Evolutionary conservation across 2,797 vertebrate genomes (phyloP), one percentile per base, ranked within the genome.

Genomic region (Pristis pectinata): DNA sequence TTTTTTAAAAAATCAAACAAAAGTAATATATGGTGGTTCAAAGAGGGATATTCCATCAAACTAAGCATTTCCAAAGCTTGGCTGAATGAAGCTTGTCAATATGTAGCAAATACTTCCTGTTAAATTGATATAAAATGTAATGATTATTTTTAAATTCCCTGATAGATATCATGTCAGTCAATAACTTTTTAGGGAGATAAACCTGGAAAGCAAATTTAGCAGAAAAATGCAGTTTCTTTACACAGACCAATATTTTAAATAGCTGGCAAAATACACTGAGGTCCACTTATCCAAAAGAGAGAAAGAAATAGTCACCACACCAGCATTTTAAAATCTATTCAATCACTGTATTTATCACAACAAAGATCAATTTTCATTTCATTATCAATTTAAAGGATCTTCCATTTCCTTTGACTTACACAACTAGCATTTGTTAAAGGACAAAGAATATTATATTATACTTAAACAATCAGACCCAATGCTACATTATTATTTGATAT

Each of bases 161-260:
- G 67, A 41, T 10, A 72, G 91, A 22, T n/a, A 64, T n/a, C 0
- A 22, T 93, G 22, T 30, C 64, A 72, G 9, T 7, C 70, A 49
- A 53, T 94, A 94, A 94, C 17, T 27, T 94, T 94, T 56, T 44
- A 53, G 92, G 44, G 41, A n/a, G 70, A 53, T 94, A 53, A 17
- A 76, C 44, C n/a, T n/a, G 3, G 13, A 76, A 53, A 76, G 49
- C 92, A 72, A 94, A 53, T 49, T 53, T 76, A 94, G 56, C 4
- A 70, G 87, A 53, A 53, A 34, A 53, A 49, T 53, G 30, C 11
- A 19, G 13, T 94, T 49, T 94, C 44, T 24, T 44, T 30, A 56
- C 72, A 22, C 30, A 76, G 76, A 76, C 6, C 15, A 49, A n/a
- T 30, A 19, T 76, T 74, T 74, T 74, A 74, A 30, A 4, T 72